Evolutionary conservation across 2,888 invertebrate species (phyloP), one percentile per base, ranked within the genome.

Genomic region (Chelonus formosanus): DNA sequence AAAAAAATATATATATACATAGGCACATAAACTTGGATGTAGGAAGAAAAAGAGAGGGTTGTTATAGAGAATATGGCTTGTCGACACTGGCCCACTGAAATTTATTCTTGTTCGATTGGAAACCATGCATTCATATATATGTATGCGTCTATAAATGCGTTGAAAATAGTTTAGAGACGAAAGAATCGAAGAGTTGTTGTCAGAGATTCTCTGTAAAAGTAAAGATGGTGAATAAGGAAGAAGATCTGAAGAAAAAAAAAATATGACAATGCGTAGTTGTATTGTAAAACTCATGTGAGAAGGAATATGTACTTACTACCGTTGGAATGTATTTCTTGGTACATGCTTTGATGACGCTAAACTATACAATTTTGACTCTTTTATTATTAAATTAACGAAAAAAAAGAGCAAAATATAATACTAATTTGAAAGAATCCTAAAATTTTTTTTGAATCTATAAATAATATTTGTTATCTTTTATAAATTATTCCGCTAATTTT

Each of bases 261-360:
- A 44, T 56, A 65, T 59, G 65, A 65, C 65, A 65, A 65, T 65
- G 54, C 65, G 20, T 40, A 35, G 32, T 50, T 48, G 64, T 54
- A 64, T 64, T 64, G 64, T 64, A 45, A 52, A 54, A 31, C 45
- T 36, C 53, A 45, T 57, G 59, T 34, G 45, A 54, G 47, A 59
- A 43, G 40, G 40, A 36, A 53, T 32, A 53, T 54, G 65, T 65
- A 65, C 65, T 59, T 65, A 59, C 65, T 65, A 45, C 52, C 58
- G 47, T 53, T 44, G 54, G 50, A 45, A 20, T 20, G 50, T 48
- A 59, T 59, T 48, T 36, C 48, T 48, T 35, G 34, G 20, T 8
- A 48, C 32, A 54, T 32, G 50, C 52, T 34, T 64, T 52, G 43
- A 58, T 58, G 58, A 20, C 20, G 20, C 20, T 20, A 2, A 20